Conservation (phyloP, 1,140 invertebrate species). For the Pachyrhynchus sulphureomaculatus region DNA sequence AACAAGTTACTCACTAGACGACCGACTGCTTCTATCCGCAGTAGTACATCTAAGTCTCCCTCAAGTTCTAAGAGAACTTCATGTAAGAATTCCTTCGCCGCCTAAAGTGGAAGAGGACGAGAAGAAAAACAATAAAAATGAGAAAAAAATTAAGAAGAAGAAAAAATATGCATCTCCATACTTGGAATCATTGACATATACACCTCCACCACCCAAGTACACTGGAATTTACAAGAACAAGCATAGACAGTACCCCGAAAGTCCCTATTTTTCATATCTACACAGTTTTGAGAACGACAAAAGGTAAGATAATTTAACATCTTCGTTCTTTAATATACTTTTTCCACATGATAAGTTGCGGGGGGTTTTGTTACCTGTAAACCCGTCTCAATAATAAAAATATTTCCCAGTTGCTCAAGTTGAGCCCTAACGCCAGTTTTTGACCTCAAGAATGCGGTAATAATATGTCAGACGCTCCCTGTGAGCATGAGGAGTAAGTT, state of each 20-base stretch:
- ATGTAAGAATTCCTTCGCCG: conserved; percentile 48
- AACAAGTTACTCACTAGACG: conserved; percentile 32
- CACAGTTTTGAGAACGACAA: conserved; percentile 1
- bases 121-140: conserved; percentile 2
- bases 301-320: too few relatives aligned
- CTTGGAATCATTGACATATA: conserved; percentile 39
- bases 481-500: too few relatives aligned
- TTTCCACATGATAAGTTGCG: too few relatives aligned
- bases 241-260: conserved; percentile 41
- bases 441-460: too few relatives aligned
- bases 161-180: conserved; percentile 38
- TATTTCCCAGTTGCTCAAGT: too few relatives aligned
- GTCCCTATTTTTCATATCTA: conserved; percentile 46
- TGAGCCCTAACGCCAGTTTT: too few relatives aligned
- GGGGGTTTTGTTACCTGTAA: too few relatives aligned
- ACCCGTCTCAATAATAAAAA: too few relatives aligned
- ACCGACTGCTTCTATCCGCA: conserved; percentile 41
- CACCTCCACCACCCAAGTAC: conserved; percentile 32
- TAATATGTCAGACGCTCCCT: too few relatives aligned
- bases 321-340: too few relatives aligned
- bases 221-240: conserved; percentile 40
- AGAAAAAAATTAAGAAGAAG: conserved; percentile 1
- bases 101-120: conserved; percentile 23
- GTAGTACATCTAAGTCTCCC: conserved; percentile 45
- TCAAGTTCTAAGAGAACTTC: conserved; percentile 44